Evolutionary conservation across 2,888 invertebrate genomes (phyloP), one percentile per base, ranked within the genome.

Genomic region (Galerucella nymphaeae): DNA sequence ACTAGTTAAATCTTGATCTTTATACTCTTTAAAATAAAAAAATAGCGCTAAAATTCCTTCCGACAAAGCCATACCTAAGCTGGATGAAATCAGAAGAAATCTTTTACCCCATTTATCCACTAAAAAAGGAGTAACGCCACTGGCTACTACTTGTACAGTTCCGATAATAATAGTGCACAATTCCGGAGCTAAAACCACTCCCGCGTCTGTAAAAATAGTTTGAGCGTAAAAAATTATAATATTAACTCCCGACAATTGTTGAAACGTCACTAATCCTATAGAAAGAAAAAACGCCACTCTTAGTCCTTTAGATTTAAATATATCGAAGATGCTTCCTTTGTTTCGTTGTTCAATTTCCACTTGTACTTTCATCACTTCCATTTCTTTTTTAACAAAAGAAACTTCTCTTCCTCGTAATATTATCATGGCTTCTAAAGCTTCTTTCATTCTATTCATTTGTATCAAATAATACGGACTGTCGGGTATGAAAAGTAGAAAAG

Each of bases 201-300:
- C 83, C 4, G 83, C 81, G 38, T 16, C 92, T 0, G 86, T 84
- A 83, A 94, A 94, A 80, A 94, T 94, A 50, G 86, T 87, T 77
- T 93, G 91, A 80, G 93, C 91, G 85, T 93, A 94, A 86, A 94
- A 94, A 2, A 95, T 88, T 0, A 95, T 92, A 0, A 94, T 92
- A 85, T 94, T 94, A 83, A 94, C 93, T 2, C 95, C 94, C 0
- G 92, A 91, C 77, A 95, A 88, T 85, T 96, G 96, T 83, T 97
- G 96, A 87, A 95, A 93, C 75, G 91, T 75, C 64, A 94, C 92
- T 72, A 96, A 88, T 6, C 92, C 90, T 78, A 91, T 92, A 0
- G 92, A 92, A 63, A 93, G 90, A 79, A 94, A 89, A 82, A 95
- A 89, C 0, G 95, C 94, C 82, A 91, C 93, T 76, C 93, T 91